These are phyloP conservation scores for Taxidea taxus DNA, from an alignment of 2,113 vertebrate species.

Conservation along the genomic window DNA sequence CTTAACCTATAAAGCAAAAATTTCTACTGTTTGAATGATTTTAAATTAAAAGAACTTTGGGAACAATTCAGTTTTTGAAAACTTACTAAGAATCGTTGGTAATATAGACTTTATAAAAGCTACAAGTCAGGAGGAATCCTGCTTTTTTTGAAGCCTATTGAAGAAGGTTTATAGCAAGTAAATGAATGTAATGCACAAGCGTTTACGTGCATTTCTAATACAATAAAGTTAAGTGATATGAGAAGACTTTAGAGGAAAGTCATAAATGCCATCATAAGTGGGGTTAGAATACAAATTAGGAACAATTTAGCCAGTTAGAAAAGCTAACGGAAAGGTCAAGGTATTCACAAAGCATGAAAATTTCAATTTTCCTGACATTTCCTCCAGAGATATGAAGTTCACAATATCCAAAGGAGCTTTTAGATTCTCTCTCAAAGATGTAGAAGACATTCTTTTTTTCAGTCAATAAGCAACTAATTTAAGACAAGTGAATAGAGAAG, in stretches of 20 bases:
- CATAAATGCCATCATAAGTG: background rate
- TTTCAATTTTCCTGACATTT: slow-evolving; percentile 77
- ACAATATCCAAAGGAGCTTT: slow-evolving; percentile 59
- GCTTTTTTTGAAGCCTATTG: background rate
- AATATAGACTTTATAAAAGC: background rate
- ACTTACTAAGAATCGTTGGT: background rate
- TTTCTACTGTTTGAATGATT: background rate
- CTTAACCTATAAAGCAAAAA: background rate
- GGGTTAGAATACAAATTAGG: slow-evolving; percentile 62
- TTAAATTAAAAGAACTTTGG: background rate
- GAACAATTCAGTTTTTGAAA: background rate
- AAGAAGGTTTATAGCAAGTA: slow-evolving; percentile 12
- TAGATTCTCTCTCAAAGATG: slow-evolving; percentile 31
- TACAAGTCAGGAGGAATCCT: background rate
- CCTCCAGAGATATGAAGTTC: slow-evolving; percentile 51
- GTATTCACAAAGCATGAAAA: slow-evolving; percentile 5
- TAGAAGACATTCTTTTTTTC: slow-evolving; percentile 43
- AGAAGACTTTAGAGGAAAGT: slow-evolving; percentile 21
- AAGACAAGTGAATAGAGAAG: slow-evolving; percentile 53
- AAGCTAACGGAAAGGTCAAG: slow-evolving; percentile 52
- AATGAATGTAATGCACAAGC: background rate
- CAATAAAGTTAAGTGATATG: background rate
- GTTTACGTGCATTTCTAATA: slow-evolving; percentile 5
- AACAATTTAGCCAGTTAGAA: slow-evolving; percentile 33
- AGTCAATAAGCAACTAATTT: slow-evolving; percentile 62